Conservation (phyloP, 2,113 vertebrate species). For the Saguinus midas region DNA sequence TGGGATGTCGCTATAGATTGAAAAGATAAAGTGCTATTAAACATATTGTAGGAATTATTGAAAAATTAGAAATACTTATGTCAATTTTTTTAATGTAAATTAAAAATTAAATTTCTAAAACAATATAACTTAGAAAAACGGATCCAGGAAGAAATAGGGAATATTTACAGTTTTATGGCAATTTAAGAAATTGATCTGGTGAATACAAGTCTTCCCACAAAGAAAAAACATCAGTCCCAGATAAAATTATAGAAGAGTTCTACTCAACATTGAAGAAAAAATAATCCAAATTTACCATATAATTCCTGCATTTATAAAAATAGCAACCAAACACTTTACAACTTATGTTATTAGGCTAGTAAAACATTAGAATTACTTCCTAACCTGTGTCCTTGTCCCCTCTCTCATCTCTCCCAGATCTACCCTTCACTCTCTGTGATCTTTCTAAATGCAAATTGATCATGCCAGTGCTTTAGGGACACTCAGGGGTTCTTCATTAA, state of each 20-base stretch:
- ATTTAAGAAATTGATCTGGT: neutral
- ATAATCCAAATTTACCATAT: neutral
- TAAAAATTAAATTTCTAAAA: neutral
- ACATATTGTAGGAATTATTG: neutral
- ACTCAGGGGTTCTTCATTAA: neutral
- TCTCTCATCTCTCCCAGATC: neutral
- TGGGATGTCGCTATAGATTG: neutral
- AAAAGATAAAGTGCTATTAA: neutral
- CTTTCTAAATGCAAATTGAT: neutral
- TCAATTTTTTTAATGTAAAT: neutral
- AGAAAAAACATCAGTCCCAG: neutral
- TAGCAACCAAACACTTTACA: neutral
- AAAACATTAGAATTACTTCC: neutral
- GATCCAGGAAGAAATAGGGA: neutral
- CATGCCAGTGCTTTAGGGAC: too few species aligned
- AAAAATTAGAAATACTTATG: neutral
- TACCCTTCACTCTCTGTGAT: neutral
- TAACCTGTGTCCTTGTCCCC: neutral
- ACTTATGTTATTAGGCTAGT: neutral
- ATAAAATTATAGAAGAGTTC: neutral
- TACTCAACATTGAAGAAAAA: neutral
- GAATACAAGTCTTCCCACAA: neutral
- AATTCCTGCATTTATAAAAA: neutral
- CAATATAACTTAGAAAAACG: neutral
- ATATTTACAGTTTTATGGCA: neutral